Evolutionary conservation across 1,140 invertebrate species (phyloP), one percentile per base, ranked within the genome.

Genomic region (Aphaenogaster ashmeadi): DNA sequence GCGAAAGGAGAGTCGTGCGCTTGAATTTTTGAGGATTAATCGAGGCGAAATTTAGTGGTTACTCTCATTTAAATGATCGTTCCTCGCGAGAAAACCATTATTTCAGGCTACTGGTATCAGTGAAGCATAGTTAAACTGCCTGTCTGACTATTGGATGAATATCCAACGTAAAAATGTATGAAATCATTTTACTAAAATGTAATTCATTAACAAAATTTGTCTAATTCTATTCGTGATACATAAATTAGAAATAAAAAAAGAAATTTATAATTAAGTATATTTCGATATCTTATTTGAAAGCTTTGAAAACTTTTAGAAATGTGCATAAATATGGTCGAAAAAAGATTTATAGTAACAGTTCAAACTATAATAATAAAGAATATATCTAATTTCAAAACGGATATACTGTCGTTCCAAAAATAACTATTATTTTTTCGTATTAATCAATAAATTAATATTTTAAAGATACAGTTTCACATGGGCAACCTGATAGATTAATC

Each of bases 11-110:
- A 87, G 67, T 90, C 92, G 91, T 90, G 91, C 88, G 87, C 66
- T 69, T 79, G 92, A 92, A 92, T 93, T 93, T 92, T 91, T 88
- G 88, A 85, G 67, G 62, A 80, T 87, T 92, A 91, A 91, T 91
- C 84, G 88, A 83, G 69, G 71, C 60, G 47, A 91, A 91, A 92
- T 92, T 92, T 88, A 90, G 64, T 71, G 44, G 69, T 41, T 50
- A 38, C 77, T 88, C 50, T 86, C 77, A 91, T 91, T 91, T 83
- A 90, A 90, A 91, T 90, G 66, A 67, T 21, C n/a, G 58, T 67
- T 11, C 9, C 62, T 47, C 56, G 41, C 50, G 36, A 27, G 47
- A 54, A 21, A 79, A 66, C 47, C 72, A 79, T 77, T 86, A 79
- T 86, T 86, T 52, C 58, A 72, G 21, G 9, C 54, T 60, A 33